These are phyloP conservation scores for Python bivittatus DNA, from an alignment of 2,113 vertebrate species.

Conservation along the genomic window DNA sequence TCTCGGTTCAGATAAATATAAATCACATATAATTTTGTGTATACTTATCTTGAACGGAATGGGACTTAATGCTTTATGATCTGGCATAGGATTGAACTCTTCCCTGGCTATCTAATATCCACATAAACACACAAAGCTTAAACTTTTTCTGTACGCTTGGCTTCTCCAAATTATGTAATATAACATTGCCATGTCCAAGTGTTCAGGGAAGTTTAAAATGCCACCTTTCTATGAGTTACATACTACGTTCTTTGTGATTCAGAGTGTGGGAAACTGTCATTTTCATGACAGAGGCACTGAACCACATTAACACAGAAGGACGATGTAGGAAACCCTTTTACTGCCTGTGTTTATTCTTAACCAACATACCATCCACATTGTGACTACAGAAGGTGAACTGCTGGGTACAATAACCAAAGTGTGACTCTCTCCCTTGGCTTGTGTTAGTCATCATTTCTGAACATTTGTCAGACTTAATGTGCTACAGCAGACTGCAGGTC, in stretches of 20 bases:
- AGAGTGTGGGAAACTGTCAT: slow-evolving; percentile 60
- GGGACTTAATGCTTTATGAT: not conserved
- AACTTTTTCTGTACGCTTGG: not conserved
- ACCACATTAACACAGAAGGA: slow-evolving; percentile 63
- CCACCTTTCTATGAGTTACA: slow-evolving; percentile 44
- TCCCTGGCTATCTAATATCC: not conserved
- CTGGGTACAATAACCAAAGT: slow-evolving; percentile 68
- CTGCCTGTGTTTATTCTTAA: slow-evolving; percentile 63
- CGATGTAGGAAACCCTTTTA: slow-evolving; percentile 56
- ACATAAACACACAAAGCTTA: not conserved
- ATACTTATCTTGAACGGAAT: not conserved
- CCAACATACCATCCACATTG: slow-evolving; percentile 58
- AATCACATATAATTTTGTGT: not conserved
- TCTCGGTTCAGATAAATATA: not conserved
- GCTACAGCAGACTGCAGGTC: slow-evolving; percentile 66
- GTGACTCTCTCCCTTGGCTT: slow-evolving; percentile 65
- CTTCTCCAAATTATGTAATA: slow-evolving; percentile 3
- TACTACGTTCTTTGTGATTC: slow-evolving; percentile 67
- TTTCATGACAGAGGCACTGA: slow-evolving; percentile 69
- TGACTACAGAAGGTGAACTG: slow-evolving; percentile 66
- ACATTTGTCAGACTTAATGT: slow-evolving; percentile 73
- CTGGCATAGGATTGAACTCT: not conserved
- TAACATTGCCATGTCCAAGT: slow-evolving; percentile 51
- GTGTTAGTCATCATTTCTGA: slow-evolving; percentile 71
- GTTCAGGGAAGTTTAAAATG: slow-evolving; percentile 54